Evolutionary conservation across 1,140 invertebrate genomes (phyloP), one percentile per base, ranked within the genome.

Genomic region (Aphelinus certus): DNA sequence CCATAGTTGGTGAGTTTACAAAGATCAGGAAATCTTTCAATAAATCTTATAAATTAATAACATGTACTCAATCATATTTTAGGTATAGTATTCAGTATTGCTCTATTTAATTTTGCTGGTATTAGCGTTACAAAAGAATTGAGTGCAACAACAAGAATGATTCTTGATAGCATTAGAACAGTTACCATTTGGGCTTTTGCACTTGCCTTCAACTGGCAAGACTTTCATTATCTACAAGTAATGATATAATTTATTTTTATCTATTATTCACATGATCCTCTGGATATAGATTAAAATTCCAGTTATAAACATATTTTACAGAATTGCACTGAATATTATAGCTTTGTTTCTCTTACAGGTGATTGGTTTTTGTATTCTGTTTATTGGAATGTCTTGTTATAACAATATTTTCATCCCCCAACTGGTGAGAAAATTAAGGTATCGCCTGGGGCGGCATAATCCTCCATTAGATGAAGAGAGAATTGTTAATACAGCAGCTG

Each of bases 71-170:
- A 26, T 5, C 9, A 48, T 70, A 73, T 55, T 63, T 57, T 86
- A 92, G 95, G 95, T 76, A 97, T 95, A n/a, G 91, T 95, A 9
- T 81, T 97, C 3, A 97, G 96, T 70, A 98, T 98, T 80, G 96
- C 97, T 2, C 97, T 98, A 84, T 98, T 98, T 88, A 98, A 98
- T 85, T 99, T 97, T 88, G 93, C 96, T 82, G 97, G 97, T 43
- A 93, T 99, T 45, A 96, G 93, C 83, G 95, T 99, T n/a, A 97
- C 97, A 0, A 98, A 98, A 88, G 95, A 97, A 86, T 91, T 96
- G 76, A 96, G 93, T 60, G 96, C 96, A 9, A 97, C 96, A 1
- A 97, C 96, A 2, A 90, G 97, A 79, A 96, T 98, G 93, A 93
- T 98, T 4, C 88, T 98, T 51, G 97, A 98, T 82, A 95, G 94